Evolutionary conservation across 2,113 vertebrate genomes (phyloP).

Genomic region (Phrynosoma platyrhinos): DNA sequence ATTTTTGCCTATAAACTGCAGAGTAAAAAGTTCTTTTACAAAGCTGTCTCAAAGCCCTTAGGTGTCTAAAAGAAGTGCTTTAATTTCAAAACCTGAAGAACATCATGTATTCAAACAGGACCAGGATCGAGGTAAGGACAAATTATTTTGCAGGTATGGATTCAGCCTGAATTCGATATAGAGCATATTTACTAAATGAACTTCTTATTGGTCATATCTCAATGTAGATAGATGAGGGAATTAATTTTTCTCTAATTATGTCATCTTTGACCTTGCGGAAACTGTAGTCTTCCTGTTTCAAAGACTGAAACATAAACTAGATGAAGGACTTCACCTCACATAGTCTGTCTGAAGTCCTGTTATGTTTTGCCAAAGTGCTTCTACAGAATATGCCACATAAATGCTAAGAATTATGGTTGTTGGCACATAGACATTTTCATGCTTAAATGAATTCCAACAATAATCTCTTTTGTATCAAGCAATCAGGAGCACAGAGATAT

Average conservation of each 20-base stretch:
- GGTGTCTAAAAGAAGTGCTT: too few relatives aligned
- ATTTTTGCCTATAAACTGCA: too few relatives aligned
- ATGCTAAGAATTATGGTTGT: neutral
- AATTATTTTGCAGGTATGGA: too few relatives aligned
- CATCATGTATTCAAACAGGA: too few relatives aligned
- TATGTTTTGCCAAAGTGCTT: neutral
- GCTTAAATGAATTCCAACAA: slow-evolving; percentile 14
- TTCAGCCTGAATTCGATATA: too few relatives aligned
- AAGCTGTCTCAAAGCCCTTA: too few relatives aligned
- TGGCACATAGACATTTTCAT: neutral
- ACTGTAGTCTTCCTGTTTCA: slow-evolving; percentile 30
- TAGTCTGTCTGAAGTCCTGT: neutral
- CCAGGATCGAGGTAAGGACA: too few relatives aligned
- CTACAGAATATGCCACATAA: neutral
- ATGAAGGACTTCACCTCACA: neutral
- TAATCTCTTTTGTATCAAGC: slow-evolving; percentile 35
- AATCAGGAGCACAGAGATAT: slow-evolving; percentile 12
- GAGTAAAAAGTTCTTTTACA: too few relatives aligned
- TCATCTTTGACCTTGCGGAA: slow-evolving; percentile 1
- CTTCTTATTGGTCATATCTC: neutral
- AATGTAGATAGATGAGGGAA: neutral
- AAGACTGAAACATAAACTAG: slow-evolving; percentile 6
- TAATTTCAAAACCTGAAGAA: too few relatives aligned
- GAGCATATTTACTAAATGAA: neutral
- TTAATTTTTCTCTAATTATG: slow-evolving; percentile 27